A percentile compares a stretch with the other conserved stretches of the same genome.
Conservation (phyloP, 2,888 invertebrate genomes). For the Watsonalla binaria region DNA sequence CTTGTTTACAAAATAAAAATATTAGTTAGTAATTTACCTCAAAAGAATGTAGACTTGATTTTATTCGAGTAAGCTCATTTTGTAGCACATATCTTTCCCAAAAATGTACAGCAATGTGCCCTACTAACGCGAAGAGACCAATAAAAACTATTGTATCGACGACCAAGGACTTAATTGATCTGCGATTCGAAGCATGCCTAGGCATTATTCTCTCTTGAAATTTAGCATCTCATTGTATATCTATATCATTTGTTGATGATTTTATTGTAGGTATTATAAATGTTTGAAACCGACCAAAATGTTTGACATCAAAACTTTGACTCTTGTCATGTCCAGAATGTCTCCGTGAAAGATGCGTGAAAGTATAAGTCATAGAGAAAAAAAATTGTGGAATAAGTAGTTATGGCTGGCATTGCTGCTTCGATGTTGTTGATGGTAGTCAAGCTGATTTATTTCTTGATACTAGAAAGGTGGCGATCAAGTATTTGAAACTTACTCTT, state of each 20-base stretch:
- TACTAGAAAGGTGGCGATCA: too few relatives aligned
- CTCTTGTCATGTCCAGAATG: too few relatives aligned
- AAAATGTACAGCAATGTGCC: constrained; percentile 47
- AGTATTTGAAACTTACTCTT: too few relatives aligned
- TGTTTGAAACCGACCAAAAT: too few relatives aligned
- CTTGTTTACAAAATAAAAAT: neutral
- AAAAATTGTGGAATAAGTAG: too few relatives aligned
- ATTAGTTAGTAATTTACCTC: too few relatives aligned
- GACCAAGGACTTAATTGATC: constrained; percentile 28
- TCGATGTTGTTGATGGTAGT: too few relatives aligned
- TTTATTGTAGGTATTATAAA: neutral
- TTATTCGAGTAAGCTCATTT: constrained; percentile 44
- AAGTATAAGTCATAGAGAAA: too few relatives aligned
- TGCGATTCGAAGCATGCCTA: constrained; percentile 5
- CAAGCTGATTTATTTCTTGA: too few relatives aligned
- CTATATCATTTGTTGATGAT: constrained; percentile 3
- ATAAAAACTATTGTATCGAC: constrained; percentile 44
- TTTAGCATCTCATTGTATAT: neutral
- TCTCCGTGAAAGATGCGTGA: too few relatives aligned
- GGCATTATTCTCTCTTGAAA: neutral
- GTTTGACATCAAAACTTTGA: too few relatives aligned
- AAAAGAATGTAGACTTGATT: constrained; percentile 40
- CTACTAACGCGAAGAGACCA: constrained; percentile 38
- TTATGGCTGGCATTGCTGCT: too few relatives aligned
- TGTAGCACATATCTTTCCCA: constrained; percentile 55